Percentiles rank a stretch among this genome's conserved stretches.
phyloP scores from a whole-genome alignment of 2,113 vertebrate genomes.

The Campylorhamphus procurvoides region DNA sequence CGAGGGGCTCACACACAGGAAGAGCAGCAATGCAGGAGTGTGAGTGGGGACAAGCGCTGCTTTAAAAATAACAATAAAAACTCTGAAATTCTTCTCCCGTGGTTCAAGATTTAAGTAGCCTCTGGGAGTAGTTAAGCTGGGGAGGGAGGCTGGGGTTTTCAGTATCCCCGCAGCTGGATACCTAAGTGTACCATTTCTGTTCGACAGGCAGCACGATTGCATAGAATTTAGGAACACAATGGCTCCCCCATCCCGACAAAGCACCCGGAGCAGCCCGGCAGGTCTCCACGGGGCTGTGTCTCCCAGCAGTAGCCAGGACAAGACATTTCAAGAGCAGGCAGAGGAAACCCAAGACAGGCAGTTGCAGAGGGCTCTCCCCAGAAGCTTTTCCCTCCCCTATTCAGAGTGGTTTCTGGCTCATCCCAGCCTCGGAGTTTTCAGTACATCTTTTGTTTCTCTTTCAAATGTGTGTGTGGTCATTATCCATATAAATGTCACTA shows the following conservation, averaged over 20 bases:
- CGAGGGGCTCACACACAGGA: not conserved
- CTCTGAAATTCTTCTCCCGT: not conserved
- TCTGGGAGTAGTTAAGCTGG: not conserved
- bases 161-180: conserved; percentile 8
- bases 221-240: not conserved
- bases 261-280: not conserved
- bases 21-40: not conserved
- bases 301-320: conserved; percentile 43
- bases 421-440: not conserved
- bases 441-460: conserved; percentile 44
- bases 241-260: not conserved
- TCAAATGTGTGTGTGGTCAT: conserved; percentile 44
- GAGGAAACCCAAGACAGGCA: conserved; percentile 22
- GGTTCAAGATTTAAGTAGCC: not conserved
- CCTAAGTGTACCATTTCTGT: not conserved
- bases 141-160: not conserved
- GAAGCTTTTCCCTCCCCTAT: conserved; percentile 28
- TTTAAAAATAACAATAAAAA: conserved; percentile 1
- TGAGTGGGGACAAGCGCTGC: not conserved
- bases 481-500: conserved; percentile 44
- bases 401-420: conserved; percentile 50
- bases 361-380: conserved; percentile 10
- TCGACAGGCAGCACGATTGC: not conserved
- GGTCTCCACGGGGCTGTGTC: not conserved
- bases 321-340: not conserved